Evolutionary conservation across 2,113 vertebrate species (phyloP), one percentile per base, ranked within the genome.

Genomic region (Brachirus orientalis): DNA sequence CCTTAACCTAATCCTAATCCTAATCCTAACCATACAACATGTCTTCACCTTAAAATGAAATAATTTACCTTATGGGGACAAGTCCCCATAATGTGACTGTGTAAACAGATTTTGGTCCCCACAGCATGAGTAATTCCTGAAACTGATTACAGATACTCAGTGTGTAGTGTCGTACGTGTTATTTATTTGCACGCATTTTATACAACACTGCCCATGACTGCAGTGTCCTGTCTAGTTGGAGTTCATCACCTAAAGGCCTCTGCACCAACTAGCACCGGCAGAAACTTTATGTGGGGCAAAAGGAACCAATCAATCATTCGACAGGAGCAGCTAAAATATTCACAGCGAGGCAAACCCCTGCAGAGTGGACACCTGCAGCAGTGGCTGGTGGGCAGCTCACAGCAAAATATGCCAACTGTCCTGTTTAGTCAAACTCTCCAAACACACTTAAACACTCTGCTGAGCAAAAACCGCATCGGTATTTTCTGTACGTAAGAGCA

Each of bases 321-420:
- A 53, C 47, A 54, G 63, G 62, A 79, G 35, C 46, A 11, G 71
- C 22, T 59, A 12, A 86, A 79, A 82, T 63, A 74, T 83, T 79
- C 63, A 64, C 71, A 69, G 18, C 36, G 45, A 37, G 53, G 44
- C 43, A 63, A 74, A 64, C 47, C 44, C 82, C 73, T 41, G 63
- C 74, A 47, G 76, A 78, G 83, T 35, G 44, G 54, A 86, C 93
- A 95, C 79, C 91, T 95, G 79, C 17, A 40, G 68, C 37, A 46
- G 60, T 51, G 68, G 70, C 70, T 80, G 55, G 41, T 65, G 63
- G 56, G 57, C 33, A 13, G 55, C 46, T 69, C 45, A 45, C 52
- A 66, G 76, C 57, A 22, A 56, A 67, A 63, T 43, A 59, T 51
- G 59, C 56, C 75, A 76, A 44, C 67, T 69, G 79, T 74, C 79